Evolutionary conservation across 2,797 vertebrate species (phyloP).

Genomic region (Acipenser ruthenus): DNA sequence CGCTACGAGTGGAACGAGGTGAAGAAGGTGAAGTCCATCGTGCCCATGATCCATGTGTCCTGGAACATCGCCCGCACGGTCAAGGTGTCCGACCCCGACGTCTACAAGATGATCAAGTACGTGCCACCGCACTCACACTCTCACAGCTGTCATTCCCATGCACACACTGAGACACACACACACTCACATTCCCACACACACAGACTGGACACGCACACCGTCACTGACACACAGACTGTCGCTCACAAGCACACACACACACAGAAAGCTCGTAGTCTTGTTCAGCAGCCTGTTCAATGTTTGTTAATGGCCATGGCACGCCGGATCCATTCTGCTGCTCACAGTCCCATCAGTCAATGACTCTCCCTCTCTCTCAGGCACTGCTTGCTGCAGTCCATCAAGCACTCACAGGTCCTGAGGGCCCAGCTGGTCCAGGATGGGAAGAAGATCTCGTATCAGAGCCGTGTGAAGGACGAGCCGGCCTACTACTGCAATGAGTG

Average conservation of each 20-base stretch:
- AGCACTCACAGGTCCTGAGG: conserved; percentile 81
- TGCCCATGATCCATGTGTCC: conserved; percentile 92
- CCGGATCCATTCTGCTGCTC: too few species aligned
- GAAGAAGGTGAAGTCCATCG: conserved; percentile 91
- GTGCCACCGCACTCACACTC: conserved; percentile 22
- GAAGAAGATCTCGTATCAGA: conserved; percentile 88
- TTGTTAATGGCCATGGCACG: too few species aligned
- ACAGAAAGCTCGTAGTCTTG: too few species aligned
- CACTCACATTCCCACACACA: too few species aligned
- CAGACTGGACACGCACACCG: too few species aligned
- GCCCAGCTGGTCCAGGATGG: conserved; percentile 74
- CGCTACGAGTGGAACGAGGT: conserved; percentile 91
- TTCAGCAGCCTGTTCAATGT: too few species aligned
- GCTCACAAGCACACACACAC: too few species aligned
- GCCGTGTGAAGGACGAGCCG: conserved; percentile 83
- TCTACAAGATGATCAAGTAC: conserved; percentile 88
- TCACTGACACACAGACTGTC: too few species aligned
- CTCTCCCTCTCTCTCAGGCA: conserved; percentile 51
- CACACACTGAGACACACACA: too few species aligned
- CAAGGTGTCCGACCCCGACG: conserved; percentile 73
- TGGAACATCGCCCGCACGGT: conserved; percentile 86
- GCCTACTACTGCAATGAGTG: conserved; percentile 96
- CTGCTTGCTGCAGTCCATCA: conserved; percentile 87
- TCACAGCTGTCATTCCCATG: too few species aligned
- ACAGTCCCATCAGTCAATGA: too few species aligned